phyloP scores from a whole-genome alignment of 2,888 invertebrate genomes.

The Digitonthophagus gazella region DNA sequence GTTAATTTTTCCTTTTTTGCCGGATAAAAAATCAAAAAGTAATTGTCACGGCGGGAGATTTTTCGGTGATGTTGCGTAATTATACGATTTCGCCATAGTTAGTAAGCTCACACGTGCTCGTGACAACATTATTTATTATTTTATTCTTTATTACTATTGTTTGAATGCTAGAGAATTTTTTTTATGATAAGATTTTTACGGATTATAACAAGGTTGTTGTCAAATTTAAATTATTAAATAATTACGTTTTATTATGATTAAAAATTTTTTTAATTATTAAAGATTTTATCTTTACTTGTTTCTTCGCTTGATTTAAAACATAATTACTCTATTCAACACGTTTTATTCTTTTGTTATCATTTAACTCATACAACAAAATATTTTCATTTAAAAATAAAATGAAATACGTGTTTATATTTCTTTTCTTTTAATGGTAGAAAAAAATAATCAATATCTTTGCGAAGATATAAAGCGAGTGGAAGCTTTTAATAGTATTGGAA shows the following conservation, averaged over 20 bases:
- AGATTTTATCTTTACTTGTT: too few species aligned
- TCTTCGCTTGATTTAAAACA: neutral
- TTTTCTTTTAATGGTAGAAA: too few species aligned
- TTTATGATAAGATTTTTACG: too few species aligned
- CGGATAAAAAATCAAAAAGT: slow-evolving; percentile 2
- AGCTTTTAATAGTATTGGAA: too few species aligned
- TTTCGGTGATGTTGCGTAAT: neutral
- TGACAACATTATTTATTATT: neutral
- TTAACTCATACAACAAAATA: neutral
- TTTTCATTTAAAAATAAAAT: neutral
- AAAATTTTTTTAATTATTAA: too few species aligned
- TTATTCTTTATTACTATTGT: neutral
- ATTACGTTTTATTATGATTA: too few species aligned
- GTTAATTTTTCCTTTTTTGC: slow-evolving; percentile 4
- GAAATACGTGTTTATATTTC: too few species aligned
- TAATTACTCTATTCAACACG: neutral
- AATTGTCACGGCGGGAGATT: neutral
- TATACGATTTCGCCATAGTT: neutral
- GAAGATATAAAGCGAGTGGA: too few species aligned
- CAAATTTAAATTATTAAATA: neutral
- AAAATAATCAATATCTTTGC: too few species aligned
- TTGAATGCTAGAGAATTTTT: neutral
- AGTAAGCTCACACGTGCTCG: neutral
- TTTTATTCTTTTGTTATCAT: neutral
- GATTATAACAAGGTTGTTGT: too few species aligned